phyloP scores from a whole-genome alignment of 1,140 invertebrate genomes.

The Zelostemma sp. region DNA sequence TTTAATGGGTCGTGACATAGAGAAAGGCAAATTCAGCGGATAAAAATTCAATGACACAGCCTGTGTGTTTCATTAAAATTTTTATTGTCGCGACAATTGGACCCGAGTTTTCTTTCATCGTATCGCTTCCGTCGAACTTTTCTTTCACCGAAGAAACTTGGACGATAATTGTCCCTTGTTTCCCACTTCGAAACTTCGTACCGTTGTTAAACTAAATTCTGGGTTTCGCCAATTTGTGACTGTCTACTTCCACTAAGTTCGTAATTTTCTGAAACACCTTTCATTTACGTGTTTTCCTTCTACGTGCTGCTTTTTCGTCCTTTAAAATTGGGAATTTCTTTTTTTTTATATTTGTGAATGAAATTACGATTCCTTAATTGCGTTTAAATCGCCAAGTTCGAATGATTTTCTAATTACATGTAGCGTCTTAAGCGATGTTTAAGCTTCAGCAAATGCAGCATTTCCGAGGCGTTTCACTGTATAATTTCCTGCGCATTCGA shows the following conservation, averaged over 20 bases:
- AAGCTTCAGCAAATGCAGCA: background rate
- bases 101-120: slow-evolving; percentile 2
- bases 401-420: background rate
- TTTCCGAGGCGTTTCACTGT: background rate
- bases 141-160: slow-evolving; percentile 9
- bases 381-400: background rate
- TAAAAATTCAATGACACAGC: background rate
- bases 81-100: too few relatives aligned
- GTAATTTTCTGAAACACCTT: background rate
- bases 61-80: background rate
- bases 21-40: background rate
- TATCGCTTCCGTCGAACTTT: slow-evolving; percentile 5
- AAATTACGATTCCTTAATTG: background rate
- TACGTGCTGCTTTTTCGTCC: too few relatives aligned
- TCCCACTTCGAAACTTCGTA: slow-evolving; percentile 1
- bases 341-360: background rate
- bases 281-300: too few relatives aligned
- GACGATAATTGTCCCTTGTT: slow-evolving; percentile 13
- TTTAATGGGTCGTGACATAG: background rate
- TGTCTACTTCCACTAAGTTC: background rate
- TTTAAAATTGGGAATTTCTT: background rate
- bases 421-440: background rate
- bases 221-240: slow-evolving; percentile 1
- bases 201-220: background rate
- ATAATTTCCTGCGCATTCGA: background rate